Evolutionary conservation across 2,113 vertebrate genomes (phyloP).

Genomic region (Sceloporus undulatus): DNA sequence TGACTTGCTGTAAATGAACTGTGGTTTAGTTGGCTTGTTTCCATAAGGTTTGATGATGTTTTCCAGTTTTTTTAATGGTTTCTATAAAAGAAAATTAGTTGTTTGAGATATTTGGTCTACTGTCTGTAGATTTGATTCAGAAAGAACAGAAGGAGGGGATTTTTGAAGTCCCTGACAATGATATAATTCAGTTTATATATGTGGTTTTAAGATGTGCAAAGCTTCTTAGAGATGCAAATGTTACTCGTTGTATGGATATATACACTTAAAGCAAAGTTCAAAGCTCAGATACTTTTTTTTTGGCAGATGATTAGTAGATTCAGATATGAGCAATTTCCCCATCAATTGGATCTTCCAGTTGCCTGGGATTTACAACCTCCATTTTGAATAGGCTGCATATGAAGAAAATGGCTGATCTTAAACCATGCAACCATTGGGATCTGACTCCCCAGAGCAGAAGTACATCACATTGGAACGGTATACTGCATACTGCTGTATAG

Average conservation of each 20-base stretch:
- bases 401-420: constrained; percentile 36
- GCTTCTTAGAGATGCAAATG: neutral
- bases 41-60: neutral
- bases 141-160: neutral
- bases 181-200: neutral
- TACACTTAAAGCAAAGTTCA: constrained; percentile 4
- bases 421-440: constrained; percentile 9
- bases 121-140: neutral
- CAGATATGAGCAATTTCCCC: neutral
- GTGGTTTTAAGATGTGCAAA: constrained; percentile 1
- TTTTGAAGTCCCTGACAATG: neutral
- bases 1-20: constrained; percentile 13
- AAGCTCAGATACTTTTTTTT: neutral
- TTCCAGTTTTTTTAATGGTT: neutral
- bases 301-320: neutral
- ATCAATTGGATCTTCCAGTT: constrained; percentile 19
- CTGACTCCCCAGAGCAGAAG: constrained; percentile 35
- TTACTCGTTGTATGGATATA: neutral
- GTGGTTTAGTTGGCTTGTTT: neutral
- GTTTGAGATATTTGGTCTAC: neutral
- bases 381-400: constrained; percentile 44
- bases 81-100: constrained; percentile 2
- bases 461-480: constrained; percentile 30
- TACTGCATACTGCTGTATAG: constrained; percentile 40
- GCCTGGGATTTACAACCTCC: constrained; percentile 30